Evolutionary conservation across 2,797 vertebrate genomes (phyloP).

Genomic region (Euphonia xanthogaster): DNA sequence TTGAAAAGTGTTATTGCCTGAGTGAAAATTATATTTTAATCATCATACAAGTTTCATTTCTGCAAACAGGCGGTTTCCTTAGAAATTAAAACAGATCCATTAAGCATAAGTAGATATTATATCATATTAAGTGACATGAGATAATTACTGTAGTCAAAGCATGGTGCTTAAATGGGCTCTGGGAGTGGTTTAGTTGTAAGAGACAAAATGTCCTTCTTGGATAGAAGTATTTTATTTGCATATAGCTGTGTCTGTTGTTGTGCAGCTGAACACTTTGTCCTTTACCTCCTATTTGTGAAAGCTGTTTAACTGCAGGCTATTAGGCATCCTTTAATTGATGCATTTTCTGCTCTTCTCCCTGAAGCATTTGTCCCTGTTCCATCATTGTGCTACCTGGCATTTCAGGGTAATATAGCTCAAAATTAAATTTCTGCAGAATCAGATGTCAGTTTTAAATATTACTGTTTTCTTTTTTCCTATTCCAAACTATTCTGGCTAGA

Average conservation of each 20-base stretch:
- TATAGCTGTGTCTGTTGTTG: neutral
- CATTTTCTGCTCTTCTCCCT: neutral
- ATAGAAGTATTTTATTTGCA: slow-evolving; percentile 9
- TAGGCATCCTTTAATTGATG: slow-evolving; percentile 33
- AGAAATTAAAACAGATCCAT: neutral
- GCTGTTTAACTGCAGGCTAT: slow-evolving; percentile 18
- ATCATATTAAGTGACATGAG: slow-evolving; percentile 15
- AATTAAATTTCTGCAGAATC: slow-evolving; percentile 10
- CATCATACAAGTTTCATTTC: neutral
- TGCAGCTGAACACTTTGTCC: slow-evolving; percentile 20
- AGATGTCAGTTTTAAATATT: slow-evolving; percentile 17
- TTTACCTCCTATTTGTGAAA: slow-evolving; percentile 37
- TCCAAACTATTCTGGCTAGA: neutral
- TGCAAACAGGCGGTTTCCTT: slow-evolving; percentile 9
- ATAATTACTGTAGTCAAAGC: slow-evolving; percentile 32
- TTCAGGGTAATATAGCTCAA: slow-evolving; percentile 17
- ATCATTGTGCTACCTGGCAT: neutral
- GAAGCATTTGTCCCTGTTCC: neutral
- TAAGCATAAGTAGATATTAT: neutral
- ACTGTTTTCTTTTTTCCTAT: neutral
- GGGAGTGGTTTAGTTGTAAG: neutral
- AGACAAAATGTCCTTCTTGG: neutral
- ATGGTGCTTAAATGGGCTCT: neutral
- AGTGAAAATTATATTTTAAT: slow-evolving; percentile 40
- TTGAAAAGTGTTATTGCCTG: neutral